phyloP scores from a whole-genome alignment of 2,113 vertebrate genomes.

The Procavia capensis region DNA sequence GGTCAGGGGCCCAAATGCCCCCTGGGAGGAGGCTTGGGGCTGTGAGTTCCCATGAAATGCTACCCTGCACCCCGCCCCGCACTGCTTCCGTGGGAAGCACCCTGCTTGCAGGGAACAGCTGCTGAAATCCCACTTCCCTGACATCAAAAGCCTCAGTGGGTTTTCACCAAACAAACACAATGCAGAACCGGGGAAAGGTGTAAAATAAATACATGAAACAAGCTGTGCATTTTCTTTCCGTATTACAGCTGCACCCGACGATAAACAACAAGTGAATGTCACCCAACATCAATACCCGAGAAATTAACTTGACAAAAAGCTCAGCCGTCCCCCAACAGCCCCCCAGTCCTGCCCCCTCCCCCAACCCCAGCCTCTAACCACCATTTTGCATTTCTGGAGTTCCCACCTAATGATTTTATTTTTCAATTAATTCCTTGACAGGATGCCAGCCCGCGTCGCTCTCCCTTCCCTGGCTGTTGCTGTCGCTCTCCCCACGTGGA shows the following conservation, averaged over 20 bases:
- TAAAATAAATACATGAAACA: slow-evolving; percentile 89
- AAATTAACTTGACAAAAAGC: slow-evolving; percentile 89
- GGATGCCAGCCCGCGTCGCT: slow-evolving; percentile 82
- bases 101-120: slow-evolving; percentile 82
- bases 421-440: slow-evolving; percentile 92
- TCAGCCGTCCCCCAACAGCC: slow-evolving; percentile 74
- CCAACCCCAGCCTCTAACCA: slow-evolving; percentile 62
- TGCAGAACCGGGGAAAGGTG: slow-evolving; percentile 87
- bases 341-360: slow-evolving; percentile 65
- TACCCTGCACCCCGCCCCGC: neutral
- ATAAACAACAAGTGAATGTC: slow-evolving; percentile 90
- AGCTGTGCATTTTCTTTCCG: slow-evolving; percentile 87
- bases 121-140: slow-evolving; percentile 83
- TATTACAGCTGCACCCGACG: slow-evolving; percentile 88
- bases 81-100: neutral
- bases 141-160: slow-evolving; percentile 88
- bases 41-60: neutral
- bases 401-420: slow-evolving; percentile 90
- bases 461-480: slow-evolving; percentile 58
- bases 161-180: slow-evolving; percentile 90
- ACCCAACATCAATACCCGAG: slow-evolving; percentile 88
- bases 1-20: neutral
- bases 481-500: neutral
- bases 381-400: slow-evolving; percentile 88
- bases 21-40: rapidly evolving